Evolutionary conservation across 2,113 vertebrate species (phyloP).

Genomic region (Oenanthe melanoleuca): DNA sequence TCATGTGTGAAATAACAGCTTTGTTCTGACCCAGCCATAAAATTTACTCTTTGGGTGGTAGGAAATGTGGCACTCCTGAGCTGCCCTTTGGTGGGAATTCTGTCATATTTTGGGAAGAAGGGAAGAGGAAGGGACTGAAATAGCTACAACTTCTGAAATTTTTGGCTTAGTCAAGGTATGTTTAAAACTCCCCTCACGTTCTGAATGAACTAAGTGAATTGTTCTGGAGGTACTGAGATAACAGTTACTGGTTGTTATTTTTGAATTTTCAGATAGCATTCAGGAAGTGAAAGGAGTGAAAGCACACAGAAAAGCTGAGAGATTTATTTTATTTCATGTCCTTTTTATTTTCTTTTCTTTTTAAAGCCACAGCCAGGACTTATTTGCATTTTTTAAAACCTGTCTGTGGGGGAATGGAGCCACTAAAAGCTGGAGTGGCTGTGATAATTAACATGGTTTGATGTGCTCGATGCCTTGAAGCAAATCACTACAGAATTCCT

Average conservation of each 20-base stretch:
- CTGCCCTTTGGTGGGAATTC: background rate
- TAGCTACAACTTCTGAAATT: background rate
- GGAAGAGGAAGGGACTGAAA: background rate
- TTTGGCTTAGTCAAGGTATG: background rate
- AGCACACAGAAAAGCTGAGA: background rate
- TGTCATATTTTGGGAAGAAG: background rate
- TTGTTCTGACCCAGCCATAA: background rate
- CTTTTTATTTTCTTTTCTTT: background rate
- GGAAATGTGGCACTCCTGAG: background rate
- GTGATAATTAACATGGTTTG: background rate
- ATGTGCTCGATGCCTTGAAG: background rate
- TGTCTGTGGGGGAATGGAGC: background rate
- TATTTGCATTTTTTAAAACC: background rate
- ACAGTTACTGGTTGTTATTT: background rate
- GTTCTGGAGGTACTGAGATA: background rate
- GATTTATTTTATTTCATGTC: background rate
- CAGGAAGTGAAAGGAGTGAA: background rate
- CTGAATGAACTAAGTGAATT: background rate
- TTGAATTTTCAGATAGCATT: background rate
- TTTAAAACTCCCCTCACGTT: background rate
- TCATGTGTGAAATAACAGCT: background rate
- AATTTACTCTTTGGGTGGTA: background rate
- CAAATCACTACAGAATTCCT: background rate
- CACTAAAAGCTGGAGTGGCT: background rate
- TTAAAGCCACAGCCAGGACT: background rate